Base-by-base conservation (phyloP, 2,888 invertebrate species). In the Piscicola geometra region DNA sequence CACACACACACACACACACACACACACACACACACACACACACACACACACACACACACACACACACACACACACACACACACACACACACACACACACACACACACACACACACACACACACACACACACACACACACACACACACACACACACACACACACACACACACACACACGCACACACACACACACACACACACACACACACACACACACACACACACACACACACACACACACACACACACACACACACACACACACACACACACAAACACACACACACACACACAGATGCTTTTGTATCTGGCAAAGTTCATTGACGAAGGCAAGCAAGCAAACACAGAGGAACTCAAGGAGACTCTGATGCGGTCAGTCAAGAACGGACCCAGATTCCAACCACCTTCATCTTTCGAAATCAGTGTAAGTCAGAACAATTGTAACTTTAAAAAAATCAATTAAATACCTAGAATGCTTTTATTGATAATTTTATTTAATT, bases 401-500 rank as follows among this genome's bases (percentile, higher is more conserved):
- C 80, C 80, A 5, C 79, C 78, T 47, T 78, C 79, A 33, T 77
- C 60, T 76, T 75, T 79, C 36, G 80, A 80, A 70, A 76, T 73
- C 21, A 50, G 76, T 68, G 79, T 79, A 33, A 77, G 76, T 71
- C 21, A 21, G n/a, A n/a, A n/a, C 21, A 30, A 30, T 28, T 66
- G 18, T 5, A 30, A 66, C 3, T n/a, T 64, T 64, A 28, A 64
- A 64, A 64, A 28, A 64, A 28, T 64, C 30, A 64, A 64, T 12
- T 28, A 64, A 64, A n/a, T 5, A n/a, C 64, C n/a, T 12, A 64
- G 64, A 12, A 64, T 28, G n/a, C n/a, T n/a, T n/a, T n/a, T n/a
- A 15, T 28, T 64, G 9, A n/a, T 12, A 64, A 15, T 64, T 64
- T 64, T 9, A 25, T 67, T 15, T 35, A 9, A 67, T 67, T 30